These are phyloP conservation scores for Chaetops frenatus DNA, from an alignment of 2,113 vertebrate species.

Conservation along the genomic window DNA sequence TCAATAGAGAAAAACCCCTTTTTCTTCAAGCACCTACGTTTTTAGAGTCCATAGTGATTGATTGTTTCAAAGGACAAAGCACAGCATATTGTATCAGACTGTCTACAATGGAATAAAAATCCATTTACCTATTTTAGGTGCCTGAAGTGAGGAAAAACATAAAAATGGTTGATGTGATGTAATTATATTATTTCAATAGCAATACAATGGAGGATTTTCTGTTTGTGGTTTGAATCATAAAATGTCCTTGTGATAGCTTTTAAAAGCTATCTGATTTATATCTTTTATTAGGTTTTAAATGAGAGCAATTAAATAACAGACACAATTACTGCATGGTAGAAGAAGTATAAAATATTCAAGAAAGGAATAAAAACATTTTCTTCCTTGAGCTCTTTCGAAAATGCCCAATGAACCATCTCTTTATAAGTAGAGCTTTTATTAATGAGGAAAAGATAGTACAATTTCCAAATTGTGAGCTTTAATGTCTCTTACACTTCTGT, in stretches of 20 bases:
- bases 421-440: neutral
- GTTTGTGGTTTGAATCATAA: neutral
- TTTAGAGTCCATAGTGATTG: neutral
- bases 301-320: slow-evolving; percentile 37
- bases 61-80: neutral
- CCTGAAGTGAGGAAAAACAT: neutral
- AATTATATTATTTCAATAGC: slow-evolving; percentile 30
- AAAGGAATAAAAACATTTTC: neutral
- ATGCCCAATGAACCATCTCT: neutral
- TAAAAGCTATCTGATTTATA: neutral
- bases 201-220: neutral
- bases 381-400: neutral
- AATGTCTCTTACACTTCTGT: neutral
- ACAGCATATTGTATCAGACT: neutral
- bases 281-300: slow-evolving; percentile 38
- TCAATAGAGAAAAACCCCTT: neutral
- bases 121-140: neutral
- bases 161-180: slow-evolving; percentile 29
- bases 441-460: neutral
- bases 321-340: neutral
- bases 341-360: slow-evolving; percentile 11
- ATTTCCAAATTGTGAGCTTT: neutral
- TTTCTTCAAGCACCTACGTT: neutral
- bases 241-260: neutral
- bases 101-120: neutral